Evolutionary conservation across 2,797 vertebrate species (phyloP).

Genomic region (Enoplosus armatus): DNA sequence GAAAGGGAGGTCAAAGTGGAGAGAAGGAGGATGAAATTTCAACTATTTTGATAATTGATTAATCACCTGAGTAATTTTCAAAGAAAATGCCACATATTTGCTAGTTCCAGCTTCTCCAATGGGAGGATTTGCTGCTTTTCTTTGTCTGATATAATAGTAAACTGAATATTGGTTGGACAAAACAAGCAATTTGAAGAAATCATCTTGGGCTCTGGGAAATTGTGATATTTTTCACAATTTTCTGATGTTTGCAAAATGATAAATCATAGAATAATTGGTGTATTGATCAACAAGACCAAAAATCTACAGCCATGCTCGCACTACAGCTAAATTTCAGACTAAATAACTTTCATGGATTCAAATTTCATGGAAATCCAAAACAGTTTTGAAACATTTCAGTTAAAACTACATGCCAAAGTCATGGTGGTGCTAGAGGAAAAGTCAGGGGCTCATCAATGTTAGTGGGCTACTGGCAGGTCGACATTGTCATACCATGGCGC

Average conservation of each 20-base stretch:
- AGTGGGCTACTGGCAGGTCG: neutral
- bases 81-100: neutral
- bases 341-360: too few species aligned
- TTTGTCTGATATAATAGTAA: neutral
- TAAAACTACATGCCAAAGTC: neutral
- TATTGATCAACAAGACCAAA: neutral
- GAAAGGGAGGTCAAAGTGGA: neutral
- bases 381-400: neutral
- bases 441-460: neutral
- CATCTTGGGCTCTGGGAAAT: neutral
- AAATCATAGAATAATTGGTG: neutral
- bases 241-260: too few species aligned
- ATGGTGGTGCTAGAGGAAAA: neutral
- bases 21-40: neutral
- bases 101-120: neutral
- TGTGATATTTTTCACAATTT: slow-evolving; percentile 1
- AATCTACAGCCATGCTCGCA: neutral
- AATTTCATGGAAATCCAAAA: neutral
- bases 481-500: neutral
- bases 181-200: slow-evolving; percentile 5
- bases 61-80: neutral
- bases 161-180: neutral
- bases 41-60: neutral
- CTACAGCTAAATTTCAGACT: too few species aligned
- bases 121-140: neutral